Evolutionary conservation across 2,888 invertebrate species (phyloP).

Genomic region (Aleiodes testaceus): DNA sequence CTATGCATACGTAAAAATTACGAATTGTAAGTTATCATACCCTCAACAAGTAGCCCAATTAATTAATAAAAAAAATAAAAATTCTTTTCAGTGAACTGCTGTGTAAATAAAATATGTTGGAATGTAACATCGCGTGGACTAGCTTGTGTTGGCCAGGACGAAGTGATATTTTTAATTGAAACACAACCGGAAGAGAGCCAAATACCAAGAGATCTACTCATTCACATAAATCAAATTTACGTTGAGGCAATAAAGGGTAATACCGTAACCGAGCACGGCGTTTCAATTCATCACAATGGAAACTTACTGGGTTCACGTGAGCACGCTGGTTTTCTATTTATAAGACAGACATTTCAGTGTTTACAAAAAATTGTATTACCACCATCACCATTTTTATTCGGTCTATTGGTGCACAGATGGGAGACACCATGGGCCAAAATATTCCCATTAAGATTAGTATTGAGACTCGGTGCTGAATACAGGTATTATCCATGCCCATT

Average conservation of each 20-base stretch:
- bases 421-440: conserved; percentile 89
- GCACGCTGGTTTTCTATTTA: conserved; percentile 87
- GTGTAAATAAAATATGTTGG: conserved; percentile 83
- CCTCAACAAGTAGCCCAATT: background rate
- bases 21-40: conserved; percentile 83
- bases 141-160: conserved; percentile 87
- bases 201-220: conserved; percentile 83
- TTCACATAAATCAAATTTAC: conserved; percentile 83
- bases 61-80: conserved; percentile 23
- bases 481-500: conserved; percentile 90
- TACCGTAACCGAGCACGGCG: conserved; percentile 81
- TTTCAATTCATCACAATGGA: conserved; percentile 78
- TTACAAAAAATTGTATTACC: conserved; percentile 84
- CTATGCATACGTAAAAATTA: conserved; percentile 82
- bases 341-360: conserved; percentile 87
- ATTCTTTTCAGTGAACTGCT: conserved; percentile 80
- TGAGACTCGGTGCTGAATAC: conserved; percentile 88
- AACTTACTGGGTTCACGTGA: conserved; percentile 81
- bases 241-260: conserved; percentile 81
- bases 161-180: conserved; percentile 84
- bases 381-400: conserved; percentile 83
- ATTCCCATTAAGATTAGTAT: conserved; percentile 82
- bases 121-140: conserved; percentile 86
- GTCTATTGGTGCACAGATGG: conserved; percentile 85
- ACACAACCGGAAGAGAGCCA: conserved; percentile 77